These are phyloP conservation scores for Aythya baeri DNA, from an alignment of 2,113 vertebrate species.

Conservation along the genomic window DNA sequence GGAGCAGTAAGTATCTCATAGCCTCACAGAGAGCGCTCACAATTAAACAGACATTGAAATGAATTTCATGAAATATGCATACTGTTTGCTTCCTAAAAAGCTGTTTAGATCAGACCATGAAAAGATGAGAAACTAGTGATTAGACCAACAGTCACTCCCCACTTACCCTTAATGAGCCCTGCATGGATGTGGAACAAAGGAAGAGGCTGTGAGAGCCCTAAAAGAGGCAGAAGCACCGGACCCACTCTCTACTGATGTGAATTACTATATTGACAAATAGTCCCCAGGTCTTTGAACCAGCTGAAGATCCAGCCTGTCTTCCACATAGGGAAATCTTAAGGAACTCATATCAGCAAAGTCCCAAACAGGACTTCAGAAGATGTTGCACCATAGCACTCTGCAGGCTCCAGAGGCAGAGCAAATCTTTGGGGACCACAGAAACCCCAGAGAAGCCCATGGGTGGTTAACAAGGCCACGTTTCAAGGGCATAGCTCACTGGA, in stretches of 20 bases:
- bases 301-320: background rate
- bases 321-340: background rate
- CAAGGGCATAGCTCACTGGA: rapidly evolving
- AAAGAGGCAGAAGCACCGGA: background rate
- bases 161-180: background rate
- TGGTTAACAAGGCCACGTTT: rapidly evolving
- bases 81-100: conserved; percentile 59
- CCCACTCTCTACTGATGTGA: background rate
- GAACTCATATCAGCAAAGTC: background rate
- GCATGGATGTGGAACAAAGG: background rate
- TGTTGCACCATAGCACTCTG: background rate
- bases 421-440: background rate
- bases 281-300: background rate
- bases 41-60: conserved; percentile 71
- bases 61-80: conserved; percentile 74
- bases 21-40: conserved; percentile 17
- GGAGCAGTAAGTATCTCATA: conserved; percentile 12
- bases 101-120: conserved; percentile 58
- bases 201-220: background rate
- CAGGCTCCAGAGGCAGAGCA: background rate
- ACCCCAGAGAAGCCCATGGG: background rate
- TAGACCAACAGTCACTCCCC: conserved; percentile 20
- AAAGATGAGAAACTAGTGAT: conserved; percentile 48
- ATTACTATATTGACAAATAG: background rate
- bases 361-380: background rate